Base-by-base conservation (phyloP, 2,797 vertebrate species). In the Mycteria americana region DNA sequence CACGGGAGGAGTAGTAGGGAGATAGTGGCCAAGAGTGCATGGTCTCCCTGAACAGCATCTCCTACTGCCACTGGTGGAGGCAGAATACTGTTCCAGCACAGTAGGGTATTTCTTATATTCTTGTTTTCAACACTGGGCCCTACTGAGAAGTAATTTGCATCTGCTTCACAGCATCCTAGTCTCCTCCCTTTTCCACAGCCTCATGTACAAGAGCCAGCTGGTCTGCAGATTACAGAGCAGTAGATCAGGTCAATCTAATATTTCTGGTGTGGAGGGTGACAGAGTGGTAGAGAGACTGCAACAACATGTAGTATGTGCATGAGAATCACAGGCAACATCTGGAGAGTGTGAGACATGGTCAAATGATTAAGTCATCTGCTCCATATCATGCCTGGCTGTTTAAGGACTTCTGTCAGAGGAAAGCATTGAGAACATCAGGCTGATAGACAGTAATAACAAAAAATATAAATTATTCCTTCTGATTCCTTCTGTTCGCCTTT, bases 351-450 rank as follows among this genome's bases (percentile, higher is more conserved):
- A 79, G 59, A 70, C n/a, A 18, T 39, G 48, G 24, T 89, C 59
- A 85, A 68, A 89, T 77, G 37, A 80, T 95, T 63, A 92, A 96
- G 60, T 94, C 75, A 88, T 93, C 81, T 94, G 87, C 75, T 92
- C 56, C 48, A 13, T 60, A 51, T 93, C 91, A 88, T 27, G 37
- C 13, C 30, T 85, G 53, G 56, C 60, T 89, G 45, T 89, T 87
- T 81, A 84, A 94, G n/a, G 48, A 51, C 68, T 91, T 73, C 77
- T 94, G 64, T 79, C 90, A 94, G 59, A 85, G 45, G 45, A 93
- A 91, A 89, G 33, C 43, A 67, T 46, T 90, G 41, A 82, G 68
- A 82, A 60, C 43, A 82, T 89, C 70, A 94, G 65, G 41, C 30
- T 91, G 63, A 92, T 68, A 64, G 56, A 30, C 59, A 87, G 21